These are phyloP conservation scores for Chrysaora quinquecirrha DNA, from an alignment of 30 jellyfish, hydroid and myxozoan species.

Conservation along the genomic window DNA sequence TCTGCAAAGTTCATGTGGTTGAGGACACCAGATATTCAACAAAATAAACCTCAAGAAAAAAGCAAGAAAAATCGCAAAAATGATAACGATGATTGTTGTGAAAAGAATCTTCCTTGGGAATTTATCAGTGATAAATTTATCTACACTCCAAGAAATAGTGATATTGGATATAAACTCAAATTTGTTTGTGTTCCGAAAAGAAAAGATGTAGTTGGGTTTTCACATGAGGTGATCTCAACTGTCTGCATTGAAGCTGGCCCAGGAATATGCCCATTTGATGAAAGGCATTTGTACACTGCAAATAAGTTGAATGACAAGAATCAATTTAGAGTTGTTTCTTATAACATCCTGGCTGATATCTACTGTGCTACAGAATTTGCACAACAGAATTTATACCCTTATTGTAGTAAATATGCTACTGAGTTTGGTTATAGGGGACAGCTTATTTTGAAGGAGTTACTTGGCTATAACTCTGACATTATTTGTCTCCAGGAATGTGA, in stretches of 20 bases:
- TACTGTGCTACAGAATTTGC: constrained; percentile 88
- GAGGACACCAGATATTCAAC: not conserved
- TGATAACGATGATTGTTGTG: constrained; percentile 15
- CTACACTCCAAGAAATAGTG: constrained; percentile 66
- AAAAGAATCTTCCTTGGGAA: constrained; percentile 64
- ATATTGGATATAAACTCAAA: constrained; percentile 63
- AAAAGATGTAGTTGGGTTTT: constrained; percentile 46
- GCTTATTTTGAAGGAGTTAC: constrained; percentile 79
- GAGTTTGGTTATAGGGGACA: constrained; percentile 78
- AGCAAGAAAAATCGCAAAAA: not conserved
- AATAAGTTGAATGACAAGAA: constrained; percentile 23
- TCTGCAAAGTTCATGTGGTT: constrained; percentile 77
- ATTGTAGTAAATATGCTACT: constrained; percentile 90
- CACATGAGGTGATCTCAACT: constrained; percentile 51
- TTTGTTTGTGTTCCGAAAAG: constrained; percentile 71
- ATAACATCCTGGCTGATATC: constrained; percentile 89
- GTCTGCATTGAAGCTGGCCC: constrained; percentile 83
- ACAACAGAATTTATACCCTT: constrained; percentile 64
- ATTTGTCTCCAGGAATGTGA: constrained; percentile 95
- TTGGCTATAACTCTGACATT: constrained; percentile 89
- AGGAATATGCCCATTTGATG: constrained; percentile 90
- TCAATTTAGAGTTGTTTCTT: constrained; percentile 69
- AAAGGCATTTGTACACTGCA: constrained; percentile 80
- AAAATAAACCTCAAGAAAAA: not conserved
- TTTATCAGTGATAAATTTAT: constrained; percentile 58